Percentiles rank a stretch among this genome's conserved stretches.
These are phyloP conservation scores for Brachionus manjavacas DNA, from an alignment of 1,140 invertebrate genomes.

Conservation along the genomic window DNA sequence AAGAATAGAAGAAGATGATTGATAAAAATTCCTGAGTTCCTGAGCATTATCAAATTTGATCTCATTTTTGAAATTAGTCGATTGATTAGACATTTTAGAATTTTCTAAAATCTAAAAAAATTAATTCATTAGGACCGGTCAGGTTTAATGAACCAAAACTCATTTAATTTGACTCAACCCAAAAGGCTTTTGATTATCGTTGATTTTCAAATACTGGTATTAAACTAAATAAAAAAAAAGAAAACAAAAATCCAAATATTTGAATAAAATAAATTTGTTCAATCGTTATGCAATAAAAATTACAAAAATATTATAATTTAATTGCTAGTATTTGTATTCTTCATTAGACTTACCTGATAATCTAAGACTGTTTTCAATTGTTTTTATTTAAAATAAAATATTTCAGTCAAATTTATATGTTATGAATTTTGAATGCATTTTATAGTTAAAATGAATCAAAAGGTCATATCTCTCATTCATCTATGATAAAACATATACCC, in stretches of 20 bases:
- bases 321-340: neutral
- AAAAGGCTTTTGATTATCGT: neutral
- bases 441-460: neutral
- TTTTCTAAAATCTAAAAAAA: neutral
- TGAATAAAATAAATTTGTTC: neutral
- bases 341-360: neutral
- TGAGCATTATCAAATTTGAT: neutral
- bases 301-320: neutral
- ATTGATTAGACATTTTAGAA: neutral
- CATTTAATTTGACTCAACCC: too few species aligned
- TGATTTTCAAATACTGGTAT: neutral
- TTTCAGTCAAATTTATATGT: neutral
- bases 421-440: neutral
- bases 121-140: neutral
- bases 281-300: neutral
- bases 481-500: too few species aligned
- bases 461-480: too few species aligned
- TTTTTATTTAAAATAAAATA: neutral
- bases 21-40: neutral
- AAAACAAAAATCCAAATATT: neutral
- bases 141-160: too few species aligned
- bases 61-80: neutral
- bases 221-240: neutral
- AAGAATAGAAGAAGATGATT: neutral
- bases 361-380: neutral